Base-by-base conservation (phyloP, 2,888 invertebrate genomes). In the Drosophila nr. medialis region DNA sequence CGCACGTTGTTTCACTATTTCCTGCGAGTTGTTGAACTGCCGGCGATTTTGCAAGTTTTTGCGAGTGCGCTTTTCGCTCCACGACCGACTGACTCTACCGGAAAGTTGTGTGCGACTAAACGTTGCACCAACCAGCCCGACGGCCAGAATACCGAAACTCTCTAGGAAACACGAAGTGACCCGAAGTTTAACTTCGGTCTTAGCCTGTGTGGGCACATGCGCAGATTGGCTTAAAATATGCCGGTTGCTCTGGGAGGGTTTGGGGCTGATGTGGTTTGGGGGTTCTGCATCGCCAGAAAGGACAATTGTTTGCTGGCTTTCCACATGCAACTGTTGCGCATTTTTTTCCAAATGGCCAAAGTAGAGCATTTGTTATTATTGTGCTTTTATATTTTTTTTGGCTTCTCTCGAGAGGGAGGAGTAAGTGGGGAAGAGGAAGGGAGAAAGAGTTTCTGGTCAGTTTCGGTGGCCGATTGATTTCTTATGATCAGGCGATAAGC, bases 281-380 rank as follows among this genome's bases (percentile, higher is more conserved):
- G 45, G 63, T 21, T 61, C n/a, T 51, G 56, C 65, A 80, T 65
- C 77, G 69, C 77, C 75, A 56, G 81, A 81, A 84, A 83, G 84
- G 60, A 84, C 84, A 84, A 84, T 84, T 84, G 86, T 86, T 86
- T 84, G 81, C 64, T 69, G 72, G 54, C 64, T 71, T 77, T 69
- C 79, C 71, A 71, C 77, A 77, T 83, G 86, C 84, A 84, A 84
- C 84, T 84, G 84, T 84, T 84, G 84, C 84, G 84, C 84, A 86
- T 84, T 84, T 84, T 42, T 84, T 84, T 84, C 70, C 73, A 79
- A 83, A 75, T 79, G 83, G 67, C 72, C 59, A 62, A 62, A 45
- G 40, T 71, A 54, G 60, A 67, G 18, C 38, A 24, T 51, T 60
- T 73, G 63, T 70, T 77, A 66, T 78, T 69, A 59, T 73, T 80